phyloP scores from a whole-genome alignment of 2,113 vertebrate species.

The Gobiocypris rarus region DNA sequence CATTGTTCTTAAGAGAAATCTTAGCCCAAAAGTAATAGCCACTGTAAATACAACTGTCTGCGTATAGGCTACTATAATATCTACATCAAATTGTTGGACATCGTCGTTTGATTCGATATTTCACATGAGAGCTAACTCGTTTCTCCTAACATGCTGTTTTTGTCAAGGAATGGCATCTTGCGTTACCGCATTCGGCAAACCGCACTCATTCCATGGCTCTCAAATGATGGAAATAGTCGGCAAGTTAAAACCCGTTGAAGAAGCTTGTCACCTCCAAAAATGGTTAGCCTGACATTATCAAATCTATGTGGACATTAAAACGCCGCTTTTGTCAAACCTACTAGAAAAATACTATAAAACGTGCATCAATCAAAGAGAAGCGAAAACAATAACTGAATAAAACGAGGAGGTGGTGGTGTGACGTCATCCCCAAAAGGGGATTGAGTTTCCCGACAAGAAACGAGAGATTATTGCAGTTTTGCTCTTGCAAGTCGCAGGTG shows the following conservation, averaged over 20 bases:
- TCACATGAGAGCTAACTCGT: not conserved
- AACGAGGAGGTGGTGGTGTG: not conserved
- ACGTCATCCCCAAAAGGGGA: not conserved
- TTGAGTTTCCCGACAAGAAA: not conserved
- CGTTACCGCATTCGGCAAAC: not conserved
- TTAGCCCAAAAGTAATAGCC: too few species aligned
- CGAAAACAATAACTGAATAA: not conserved
- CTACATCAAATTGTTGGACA: not conserved
- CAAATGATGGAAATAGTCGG: not conserved
- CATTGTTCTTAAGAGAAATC: too few species aligned
- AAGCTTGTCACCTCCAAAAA: not conserved
- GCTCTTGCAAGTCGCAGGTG: constrained; percentile 1
- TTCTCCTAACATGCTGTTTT: not conserved
- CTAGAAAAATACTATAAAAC: not conserved
- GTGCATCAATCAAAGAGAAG: not conserved
- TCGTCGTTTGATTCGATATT: not conserved
- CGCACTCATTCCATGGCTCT: not conserved
- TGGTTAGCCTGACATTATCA: not conserved
- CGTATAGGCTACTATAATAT: not conserved
- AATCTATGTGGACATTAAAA: not conserved
- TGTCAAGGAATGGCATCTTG: not conserved
- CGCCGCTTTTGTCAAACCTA: not conserved
- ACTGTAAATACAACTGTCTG: too few species aligned
- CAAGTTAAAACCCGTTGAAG: not conserved
- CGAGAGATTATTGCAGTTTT: not conserved